A percentile compares a stretch with the other conserved stretches of the same genome.
phyloP scores from a whole-genome alignment of 2,888 invertebrate genomes.

The Chelonus formosanus region DNA sequence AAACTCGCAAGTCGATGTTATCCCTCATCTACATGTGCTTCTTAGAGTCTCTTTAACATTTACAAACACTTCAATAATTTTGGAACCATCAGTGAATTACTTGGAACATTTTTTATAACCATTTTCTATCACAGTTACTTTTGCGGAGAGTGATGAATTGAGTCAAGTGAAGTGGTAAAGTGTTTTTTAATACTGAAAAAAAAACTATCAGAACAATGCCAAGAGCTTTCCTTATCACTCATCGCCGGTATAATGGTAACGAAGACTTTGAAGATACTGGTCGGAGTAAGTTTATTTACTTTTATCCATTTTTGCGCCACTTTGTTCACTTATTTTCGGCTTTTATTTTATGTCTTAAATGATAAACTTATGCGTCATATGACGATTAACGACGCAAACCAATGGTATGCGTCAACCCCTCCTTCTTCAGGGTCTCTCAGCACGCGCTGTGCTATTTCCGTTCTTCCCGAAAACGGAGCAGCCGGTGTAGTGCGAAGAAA shows the following conservation, averaged over 20 bases:
- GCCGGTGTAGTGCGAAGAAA: conserved; percentile 36
- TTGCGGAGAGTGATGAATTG: background rate
- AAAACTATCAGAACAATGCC: conserved; percentile 65
- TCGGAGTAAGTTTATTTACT: conserved; percentile 50
- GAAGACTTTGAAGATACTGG: conserved; percentile 55
- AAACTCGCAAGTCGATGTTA: conserved; percentile 51
- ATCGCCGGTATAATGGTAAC: conserved; percentile 68
- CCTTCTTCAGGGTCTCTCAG: conserved; percentile 36
- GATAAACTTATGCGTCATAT: conserved; percentile 26
- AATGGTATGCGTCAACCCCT: conserved; percentile 53
- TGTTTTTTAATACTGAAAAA: conserved; percentile 11
- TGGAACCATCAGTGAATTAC: too few species aligned
- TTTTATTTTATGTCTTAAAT: conserved; percentile 21
- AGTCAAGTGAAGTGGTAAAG: conserved; percentile 34
- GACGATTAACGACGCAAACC: conserved; percentile 47
- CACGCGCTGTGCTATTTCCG: conserved; percentile 58
- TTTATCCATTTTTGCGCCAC: too few species aligned
- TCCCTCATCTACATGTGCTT: background rate
- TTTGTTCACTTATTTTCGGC: conserved; percentile 8
- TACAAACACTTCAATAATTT: too few species aligned
- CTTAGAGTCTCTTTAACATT: too few species aligned
- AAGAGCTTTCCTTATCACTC: conserved; percentile 72
- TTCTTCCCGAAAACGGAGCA: conserved; percentile 54
- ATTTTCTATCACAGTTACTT: too few species aligned
- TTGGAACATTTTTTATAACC: too few species aligned